Percentiles rank a stretch among this genome's conserved stretches.
These are phyloP conservation scores for Pararge aegeria DNA, from an alignment of 1,140 invertebrate genomes.

Conservation along the genomic window DNA sequence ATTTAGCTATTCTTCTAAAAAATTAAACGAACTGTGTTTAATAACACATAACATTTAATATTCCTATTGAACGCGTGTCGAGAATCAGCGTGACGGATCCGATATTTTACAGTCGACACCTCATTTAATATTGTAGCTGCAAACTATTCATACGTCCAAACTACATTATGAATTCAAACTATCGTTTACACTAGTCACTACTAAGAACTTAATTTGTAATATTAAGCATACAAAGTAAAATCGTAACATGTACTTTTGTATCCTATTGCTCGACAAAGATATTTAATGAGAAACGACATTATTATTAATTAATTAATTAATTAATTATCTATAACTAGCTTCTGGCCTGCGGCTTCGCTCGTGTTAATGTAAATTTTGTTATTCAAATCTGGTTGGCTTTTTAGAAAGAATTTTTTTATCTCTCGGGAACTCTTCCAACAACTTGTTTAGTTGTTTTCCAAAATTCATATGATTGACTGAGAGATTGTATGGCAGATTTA, in stretches of 20 bases:
- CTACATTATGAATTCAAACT: conserved; percentile 13
- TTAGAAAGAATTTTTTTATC: too few species aligned
- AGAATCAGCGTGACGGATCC: conserved; percentile 59
- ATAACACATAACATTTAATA: conserved; percentile 14
- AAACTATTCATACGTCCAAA: conserved; percentile 17
- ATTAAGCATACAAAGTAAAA: conserved; percentile 1
- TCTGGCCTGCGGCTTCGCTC: too few species aligned
- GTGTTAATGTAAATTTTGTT: too few species aligned
- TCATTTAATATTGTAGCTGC: conserved; percentile 66
- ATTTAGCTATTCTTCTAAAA: neutral
- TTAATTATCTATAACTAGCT: too few species aligned
- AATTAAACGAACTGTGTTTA: conserved; percentile 14
- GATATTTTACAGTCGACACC: conserved; percentile 68
- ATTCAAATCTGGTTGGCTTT: too few species aligned
- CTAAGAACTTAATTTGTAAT: conserved; percentile 10
- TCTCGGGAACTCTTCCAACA: too few species aligned
- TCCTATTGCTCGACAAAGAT: neutral
- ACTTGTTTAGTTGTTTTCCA: too few species aligned
- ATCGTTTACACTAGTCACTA: conserved; percentile 7
- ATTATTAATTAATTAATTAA: neutral
- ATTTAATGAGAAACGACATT: neutral
- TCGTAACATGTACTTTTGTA: neutral
- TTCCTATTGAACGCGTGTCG: conserved; percentile 43
- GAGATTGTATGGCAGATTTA: too few species aligned
- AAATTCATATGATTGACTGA: too few species aligned